A percentile compares a stretch with the other conserved stretches of the same genome.
phyloP scores from a whole-genome alignment of 2,797 vertebrate species.

The Crocidura indochinensis region DNA sequence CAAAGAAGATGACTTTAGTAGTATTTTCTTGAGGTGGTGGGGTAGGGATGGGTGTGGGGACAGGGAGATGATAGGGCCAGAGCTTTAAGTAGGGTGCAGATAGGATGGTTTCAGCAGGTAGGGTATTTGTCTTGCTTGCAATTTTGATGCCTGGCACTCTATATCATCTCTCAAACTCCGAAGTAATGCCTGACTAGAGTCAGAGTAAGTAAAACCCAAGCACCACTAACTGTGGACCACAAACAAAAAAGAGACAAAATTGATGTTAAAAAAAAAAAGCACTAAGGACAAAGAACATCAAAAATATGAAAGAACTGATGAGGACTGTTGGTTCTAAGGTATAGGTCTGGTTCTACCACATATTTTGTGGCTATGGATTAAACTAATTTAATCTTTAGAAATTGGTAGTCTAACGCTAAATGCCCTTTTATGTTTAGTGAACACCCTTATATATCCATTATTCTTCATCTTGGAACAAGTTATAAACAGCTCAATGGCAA shows the following conservation, averaged over 20 bases:
- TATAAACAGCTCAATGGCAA: neutral
- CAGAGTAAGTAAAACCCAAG: no score
- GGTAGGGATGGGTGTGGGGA: no score
- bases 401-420: no score
- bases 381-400: constrained; percentile 25
- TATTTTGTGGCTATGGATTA: constrained; percentile 21
- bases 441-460: neutral
- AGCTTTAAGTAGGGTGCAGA: no score
- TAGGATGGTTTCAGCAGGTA: no score
- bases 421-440: neutral
- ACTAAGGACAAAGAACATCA: neutral
- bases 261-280: constrained; percentile 19
- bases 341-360: constrained; percentile 26
- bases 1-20: constrained; percentile 31
- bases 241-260: neutral
- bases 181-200: no score
- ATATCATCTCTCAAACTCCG: no score
- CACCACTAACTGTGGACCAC: no score
- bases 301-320: constrained; percentile 17
- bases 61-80: no score
- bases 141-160: no score
- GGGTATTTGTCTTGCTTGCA: no score
- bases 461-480: constrained; percentile 19
- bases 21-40: neutral
- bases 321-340: constrained; percentile 29